phyloP scores from a whole-genome alignment of 2,888 invertebrate species.

The Oligia fasciuncula region DNA sequence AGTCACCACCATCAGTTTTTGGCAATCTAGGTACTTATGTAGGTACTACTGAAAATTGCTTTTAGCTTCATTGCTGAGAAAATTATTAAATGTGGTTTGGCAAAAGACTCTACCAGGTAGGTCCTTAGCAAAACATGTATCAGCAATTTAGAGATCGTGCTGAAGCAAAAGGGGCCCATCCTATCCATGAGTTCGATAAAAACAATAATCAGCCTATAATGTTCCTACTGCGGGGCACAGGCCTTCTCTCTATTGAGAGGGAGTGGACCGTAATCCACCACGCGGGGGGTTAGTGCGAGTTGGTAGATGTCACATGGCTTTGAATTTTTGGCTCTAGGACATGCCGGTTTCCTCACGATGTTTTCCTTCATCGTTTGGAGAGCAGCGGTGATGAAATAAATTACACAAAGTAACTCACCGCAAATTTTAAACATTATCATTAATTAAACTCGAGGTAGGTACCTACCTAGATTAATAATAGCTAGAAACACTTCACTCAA shows the following conservation, averaged over 20 bases:
- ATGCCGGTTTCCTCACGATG: not conserved
- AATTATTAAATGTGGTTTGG: not conserved
- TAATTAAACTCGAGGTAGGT: not conserved
- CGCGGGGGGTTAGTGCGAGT: not conserved
- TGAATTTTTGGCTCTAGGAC: not conserved
- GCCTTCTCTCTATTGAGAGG: not conserved
- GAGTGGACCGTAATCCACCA: not conserved
- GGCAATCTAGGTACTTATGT: not conserved
- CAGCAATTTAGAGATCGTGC: not conserved
- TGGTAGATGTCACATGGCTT: not conserved
- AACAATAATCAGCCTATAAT: not conserved
- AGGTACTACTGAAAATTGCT: not conserved
- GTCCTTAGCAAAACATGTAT: not conserved
- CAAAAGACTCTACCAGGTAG: not conserved
- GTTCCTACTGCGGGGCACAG: not conserved
- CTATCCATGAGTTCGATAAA: not conserved
- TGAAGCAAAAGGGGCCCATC: not conserved
- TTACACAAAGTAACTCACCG: not conserved
- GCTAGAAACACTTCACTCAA: constrained; percentile 21
- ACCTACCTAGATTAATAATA: not conserved
- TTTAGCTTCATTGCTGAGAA: not conserved
- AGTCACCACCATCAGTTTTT: not conserved
- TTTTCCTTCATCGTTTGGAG: not conserved
- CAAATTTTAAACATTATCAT: too few relatives aligned
- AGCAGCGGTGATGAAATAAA: not conserved